phyloP scores from a whole-genome alignment of 2,797 vertebrate species.

The Myotis daubentonii region DNA sequence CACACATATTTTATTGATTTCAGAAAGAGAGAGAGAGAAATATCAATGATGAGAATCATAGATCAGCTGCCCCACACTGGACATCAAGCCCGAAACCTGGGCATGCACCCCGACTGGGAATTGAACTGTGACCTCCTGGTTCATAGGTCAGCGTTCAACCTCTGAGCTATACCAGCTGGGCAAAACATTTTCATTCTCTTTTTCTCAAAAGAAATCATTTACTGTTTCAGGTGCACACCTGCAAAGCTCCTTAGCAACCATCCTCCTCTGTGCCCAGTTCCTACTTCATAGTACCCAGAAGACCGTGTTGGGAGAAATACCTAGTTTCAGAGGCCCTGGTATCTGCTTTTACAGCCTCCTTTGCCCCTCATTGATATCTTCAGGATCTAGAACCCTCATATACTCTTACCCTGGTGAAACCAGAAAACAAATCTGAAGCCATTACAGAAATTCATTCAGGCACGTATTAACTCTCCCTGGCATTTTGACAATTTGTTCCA shows the following conservation, averaged over 20 bases:
- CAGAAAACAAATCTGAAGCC: neutral
- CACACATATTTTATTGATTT: too few relatives aligned
- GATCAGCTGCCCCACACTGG: too few relatives aligned
- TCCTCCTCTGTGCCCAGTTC: neutral
- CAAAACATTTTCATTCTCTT: neutral
- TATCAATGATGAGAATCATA: too few relatives aligned
- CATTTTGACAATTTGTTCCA: neutral
- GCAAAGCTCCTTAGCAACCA: neutral
- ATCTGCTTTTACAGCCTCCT: neutral
- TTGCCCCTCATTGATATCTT: neutral
- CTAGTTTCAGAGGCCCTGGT: neutral
- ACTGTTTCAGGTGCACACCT: neutral
- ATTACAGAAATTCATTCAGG: neutral
- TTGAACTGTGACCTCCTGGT: too few relatives aligned
- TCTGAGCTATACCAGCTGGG: too few relatives aligned
- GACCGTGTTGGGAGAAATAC: neutral
- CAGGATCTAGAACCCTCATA: neutral
- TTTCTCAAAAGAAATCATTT: neutral
- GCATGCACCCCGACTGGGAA: too few relatives aligned
- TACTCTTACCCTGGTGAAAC: neutral
- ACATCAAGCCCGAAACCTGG: too few relatives aligned
- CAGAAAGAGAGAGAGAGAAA: too few relatives aligned
- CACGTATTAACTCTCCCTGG: neutral
- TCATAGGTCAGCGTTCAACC: too few relatives aligned
- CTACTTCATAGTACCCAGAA: neutral